These are phyloP conservation scores for Catharus fuscescens DNA, from an alignment of 2,113 vertebrate species.

Conservation along the genomic window DNA sequence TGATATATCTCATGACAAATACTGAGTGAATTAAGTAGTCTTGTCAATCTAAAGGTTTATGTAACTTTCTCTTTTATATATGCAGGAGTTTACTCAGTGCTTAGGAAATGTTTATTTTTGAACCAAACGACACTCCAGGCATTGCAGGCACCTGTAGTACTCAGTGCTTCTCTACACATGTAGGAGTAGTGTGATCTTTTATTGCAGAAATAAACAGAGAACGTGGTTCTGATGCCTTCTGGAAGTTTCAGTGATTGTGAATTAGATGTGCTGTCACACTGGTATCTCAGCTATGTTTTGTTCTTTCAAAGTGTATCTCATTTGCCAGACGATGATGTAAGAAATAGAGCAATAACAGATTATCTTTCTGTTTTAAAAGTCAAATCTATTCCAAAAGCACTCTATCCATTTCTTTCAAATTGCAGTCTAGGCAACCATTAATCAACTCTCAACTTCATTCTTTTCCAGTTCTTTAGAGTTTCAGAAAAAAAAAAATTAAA, in stretches of 20 bases:
- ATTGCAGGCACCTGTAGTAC: neutral
- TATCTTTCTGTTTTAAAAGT: constrained; percentile 1
- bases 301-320: neutral
- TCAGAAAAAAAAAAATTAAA: neutral
- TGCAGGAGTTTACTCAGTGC: neutral
- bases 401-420: neutral
- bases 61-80: neutral
- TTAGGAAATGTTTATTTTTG: neutral
- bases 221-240: neutral
- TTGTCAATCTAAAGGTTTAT: neutral
- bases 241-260: neutral
- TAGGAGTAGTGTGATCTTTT: neutral
- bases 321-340: neutral
- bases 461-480: neutral
- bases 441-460: constrained; percentile 8
- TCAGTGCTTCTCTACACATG: neutral
- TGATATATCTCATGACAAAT: neutral
- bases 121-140: neutral
- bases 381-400: constrained; percentile 13
- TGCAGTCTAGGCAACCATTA: neutral
- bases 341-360: neutral
- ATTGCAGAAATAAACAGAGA: neutral
- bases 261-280: neutral
- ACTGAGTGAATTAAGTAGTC: neutral
- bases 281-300: neutral